phyloP scores from a whole-genome alignment of 2,797 vertebrate species.

The Uromys caudimaculatus region DNA sequence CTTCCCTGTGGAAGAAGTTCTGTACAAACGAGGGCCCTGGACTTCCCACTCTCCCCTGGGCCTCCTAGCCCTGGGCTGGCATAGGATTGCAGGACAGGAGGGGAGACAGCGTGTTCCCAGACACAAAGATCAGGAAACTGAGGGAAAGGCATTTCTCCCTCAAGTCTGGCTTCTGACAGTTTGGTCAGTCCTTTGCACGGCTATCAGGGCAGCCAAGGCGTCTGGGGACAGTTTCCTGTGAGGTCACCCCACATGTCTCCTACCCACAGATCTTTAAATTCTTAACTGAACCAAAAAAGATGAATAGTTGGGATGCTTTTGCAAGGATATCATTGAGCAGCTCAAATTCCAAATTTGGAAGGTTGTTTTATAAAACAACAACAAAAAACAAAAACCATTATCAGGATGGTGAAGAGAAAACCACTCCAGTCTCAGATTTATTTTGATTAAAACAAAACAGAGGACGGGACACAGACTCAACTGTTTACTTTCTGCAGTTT shows the following conservation, averaged over 20 bases:
- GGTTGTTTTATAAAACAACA: too few relatives aligned
- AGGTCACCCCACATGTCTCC: neutral
- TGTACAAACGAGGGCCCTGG: neutral
- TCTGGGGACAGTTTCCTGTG: neutral
- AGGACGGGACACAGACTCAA: neutral
- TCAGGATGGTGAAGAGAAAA: neutral
- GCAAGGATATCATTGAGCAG: neutral
- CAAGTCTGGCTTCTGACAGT: neutral
- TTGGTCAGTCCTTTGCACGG: neutral
- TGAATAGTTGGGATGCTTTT: slow-evolving; percentile 51
- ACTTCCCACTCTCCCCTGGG: neutral
- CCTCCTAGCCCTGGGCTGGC: neutral
- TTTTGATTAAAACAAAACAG: slow-evolving; percentile 49
- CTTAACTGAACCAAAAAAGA: slow-evolving; percentile 21
- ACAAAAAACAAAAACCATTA: neutral
- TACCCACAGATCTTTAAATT: slow-evolving; percentile 53
- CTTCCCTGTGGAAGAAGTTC: neutral
- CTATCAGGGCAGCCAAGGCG: neutral
- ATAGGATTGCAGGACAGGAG: neutral
- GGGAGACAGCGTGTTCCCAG: neutral
- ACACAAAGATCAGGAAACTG: slow-evolving; percentile 4
- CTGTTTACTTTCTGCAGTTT: slow-evolving; percentile 2
- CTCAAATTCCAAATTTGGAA: slow-evolving; percentile 54
- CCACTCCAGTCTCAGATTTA: neutral
- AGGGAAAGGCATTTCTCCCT: neutral